Evolutionary conservation across 2,888 invertebrate genomes (phyloP).

Genomic region (Resseliella maxima): DNA sequence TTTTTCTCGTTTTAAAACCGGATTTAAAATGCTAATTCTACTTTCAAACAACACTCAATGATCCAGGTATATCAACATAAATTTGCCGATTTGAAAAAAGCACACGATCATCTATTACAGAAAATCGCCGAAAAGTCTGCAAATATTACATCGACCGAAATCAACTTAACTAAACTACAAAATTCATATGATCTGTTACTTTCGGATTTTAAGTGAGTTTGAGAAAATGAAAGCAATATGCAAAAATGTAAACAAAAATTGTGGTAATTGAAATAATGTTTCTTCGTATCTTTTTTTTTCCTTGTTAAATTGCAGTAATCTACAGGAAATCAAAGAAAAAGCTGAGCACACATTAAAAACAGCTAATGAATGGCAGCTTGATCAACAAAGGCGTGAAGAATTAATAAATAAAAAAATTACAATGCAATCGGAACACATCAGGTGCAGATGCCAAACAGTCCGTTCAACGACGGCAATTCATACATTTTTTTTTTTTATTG

Average conservation of each 20-base stretch:
- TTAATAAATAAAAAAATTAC: constrained; percentile 37
- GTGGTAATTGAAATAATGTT: no score
- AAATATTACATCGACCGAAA: neutral
- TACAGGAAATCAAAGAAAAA: constrained; percentile 19
- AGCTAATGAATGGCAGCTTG: constrained; percentile 30
- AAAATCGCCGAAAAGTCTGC: constrained; percentile 15
- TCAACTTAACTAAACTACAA: constrained; percentile 2
- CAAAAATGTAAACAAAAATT: no score
- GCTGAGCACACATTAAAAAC: constrained; percentile 5
- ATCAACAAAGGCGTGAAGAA: constrained; percentile 5
- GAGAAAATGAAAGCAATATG: neutral
- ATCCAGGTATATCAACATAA: constrained; percentile 21
- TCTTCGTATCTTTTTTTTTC: no score
- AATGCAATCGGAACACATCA: constrained; percentile 48
- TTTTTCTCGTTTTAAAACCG: neutral
- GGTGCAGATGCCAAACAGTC: neutral
- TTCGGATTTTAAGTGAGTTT: neutral
- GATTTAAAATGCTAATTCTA: neutral
- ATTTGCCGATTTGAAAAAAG: neutral
- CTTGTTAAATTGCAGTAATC: no score
- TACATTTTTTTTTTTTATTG: neutral
- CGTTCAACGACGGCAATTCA: no score
- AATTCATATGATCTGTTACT: constrained; percentile 1
- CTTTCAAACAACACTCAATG: neutral
- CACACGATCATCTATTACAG: neutral